Conservation (phyloP, 2,888 invertebrate genomes). For the Scaptomyza parva region DNA sequence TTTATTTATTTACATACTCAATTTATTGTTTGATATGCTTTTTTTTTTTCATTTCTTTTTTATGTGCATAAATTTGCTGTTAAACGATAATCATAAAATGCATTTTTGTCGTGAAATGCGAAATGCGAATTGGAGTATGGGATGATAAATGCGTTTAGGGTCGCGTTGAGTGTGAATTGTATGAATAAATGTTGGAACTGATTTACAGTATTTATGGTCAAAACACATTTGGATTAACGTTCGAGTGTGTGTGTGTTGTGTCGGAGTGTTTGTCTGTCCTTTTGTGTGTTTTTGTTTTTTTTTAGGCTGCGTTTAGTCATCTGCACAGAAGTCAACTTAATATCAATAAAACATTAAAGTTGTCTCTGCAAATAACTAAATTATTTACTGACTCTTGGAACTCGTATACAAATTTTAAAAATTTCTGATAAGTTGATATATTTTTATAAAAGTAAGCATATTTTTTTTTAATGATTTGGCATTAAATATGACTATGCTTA, state of each 20-base stretch:
- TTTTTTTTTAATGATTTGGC: too few relatives aligned
- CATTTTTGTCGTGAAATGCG: constrained; percentile 46
- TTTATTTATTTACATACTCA: constrained; percentile 43
- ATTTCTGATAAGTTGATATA: background rate
- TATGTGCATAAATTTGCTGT: constrained; percentile 55
- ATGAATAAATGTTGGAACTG: constrained; percentile 65
- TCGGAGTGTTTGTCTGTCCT: constrained; percentile 3
- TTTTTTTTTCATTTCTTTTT: constrained; percentile 28
- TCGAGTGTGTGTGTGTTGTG: background rate
- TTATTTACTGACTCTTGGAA: background rate
- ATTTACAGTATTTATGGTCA: constrained; percentile 61
- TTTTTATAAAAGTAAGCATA: too few relatives aligned
- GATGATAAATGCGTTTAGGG: constrained; percentile 69
- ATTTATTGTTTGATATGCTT: background rate
- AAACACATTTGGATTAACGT: constrained; percentile 1
- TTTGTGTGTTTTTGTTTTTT: constrained; percentile 13
- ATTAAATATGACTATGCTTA: too few relatives aligned
- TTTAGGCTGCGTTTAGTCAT: background rate
- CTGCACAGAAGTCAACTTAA: constrained; percentile 14
- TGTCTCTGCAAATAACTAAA: background rate
- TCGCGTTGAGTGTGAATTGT: constrained; percentile 70
- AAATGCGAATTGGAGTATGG: constrained; percentile 24
- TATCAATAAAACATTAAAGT: constrained; percentile 9
- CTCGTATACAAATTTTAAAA: background rate
- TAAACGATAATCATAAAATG: constrained; percentile 66